These are phyloP conservation scores for Myotis myotis DNA, from an alignment of 2,797 vertebrate species.

Conservation along the genomic window DNA sequence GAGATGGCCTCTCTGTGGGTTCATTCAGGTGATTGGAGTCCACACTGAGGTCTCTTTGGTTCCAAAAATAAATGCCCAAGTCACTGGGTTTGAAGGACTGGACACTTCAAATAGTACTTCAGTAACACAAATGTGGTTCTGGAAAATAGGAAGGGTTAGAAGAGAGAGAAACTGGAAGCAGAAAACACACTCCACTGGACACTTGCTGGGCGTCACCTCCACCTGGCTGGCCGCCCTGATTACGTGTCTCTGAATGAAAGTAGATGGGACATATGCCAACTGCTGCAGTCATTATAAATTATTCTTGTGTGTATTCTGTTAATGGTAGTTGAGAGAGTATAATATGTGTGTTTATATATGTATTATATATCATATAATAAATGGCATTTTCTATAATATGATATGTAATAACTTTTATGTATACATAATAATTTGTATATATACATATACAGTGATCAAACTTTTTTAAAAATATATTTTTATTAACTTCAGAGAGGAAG, in stretches of 20 bases:
- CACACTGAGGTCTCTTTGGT: neutral
- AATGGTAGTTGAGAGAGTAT: neutral
- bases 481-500: too few relatives aligned
- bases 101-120: neutral
- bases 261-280: neutral
- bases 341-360: neutral
- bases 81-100: accelerated
- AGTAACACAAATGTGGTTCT: too few relatives aligned
- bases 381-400: too few relatives aligned
- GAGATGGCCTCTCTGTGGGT: neutral
- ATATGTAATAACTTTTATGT: neutral
- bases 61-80: neutral
- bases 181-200: neutral
- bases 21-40: neutral
- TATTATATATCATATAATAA: neutral
- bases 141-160: neutral
- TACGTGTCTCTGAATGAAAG: neutral
- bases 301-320: too few relatives aligned
- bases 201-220: neutral
- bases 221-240: neutral
- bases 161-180: neutral
- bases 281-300: accelerated
- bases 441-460: neutral
- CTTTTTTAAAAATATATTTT: neutral
- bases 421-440: neutral